Evolutionary conservation across 2,113 vertebrate genomes (phyloP).

Genomic region (Thamnaconus septentrionalis): DNA sequence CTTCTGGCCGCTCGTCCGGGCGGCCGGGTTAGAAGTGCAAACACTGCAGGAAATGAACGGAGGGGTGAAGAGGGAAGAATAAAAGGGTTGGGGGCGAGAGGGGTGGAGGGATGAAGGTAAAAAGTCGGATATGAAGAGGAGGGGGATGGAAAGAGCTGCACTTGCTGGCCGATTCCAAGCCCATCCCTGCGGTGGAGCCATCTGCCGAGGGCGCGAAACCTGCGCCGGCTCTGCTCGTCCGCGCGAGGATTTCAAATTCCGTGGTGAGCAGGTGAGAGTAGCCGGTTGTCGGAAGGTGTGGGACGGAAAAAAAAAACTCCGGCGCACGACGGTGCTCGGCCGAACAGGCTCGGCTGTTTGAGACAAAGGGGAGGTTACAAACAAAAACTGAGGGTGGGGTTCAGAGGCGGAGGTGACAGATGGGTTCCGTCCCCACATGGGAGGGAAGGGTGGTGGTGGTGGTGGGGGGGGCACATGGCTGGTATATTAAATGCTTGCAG

Average conservation of each 20-base stretch:
- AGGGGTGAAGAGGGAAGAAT: slow-evolving; percentile 11
- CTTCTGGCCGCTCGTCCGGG: slow-evolving; percentile 39
- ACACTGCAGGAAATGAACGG: slow-evolving; percentile 20
- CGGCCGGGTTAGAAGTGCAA: slow-evolving; percentile 39
- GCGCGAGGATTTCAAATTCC: too few species aligned
- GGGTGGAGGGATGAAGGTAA: slow-evolving; percentile 10
- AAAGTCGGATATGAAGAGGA: too few species aligned
- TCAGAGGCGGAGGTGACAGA: not conserved
- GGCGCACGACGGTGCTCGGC: too few species aligned
- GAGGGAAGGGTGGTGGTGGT: not conserved
- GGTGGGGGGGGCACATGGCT: not conserved
- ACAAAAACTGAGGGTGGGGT: too few species aligned
- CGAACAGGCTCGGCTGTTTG: too few species aligned
- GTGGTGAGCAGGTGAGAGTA: too few species aligned
- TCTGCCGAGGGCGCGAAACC: slow-evolving; percentile 49
- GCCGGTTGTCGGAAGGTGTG: too few species aligned
- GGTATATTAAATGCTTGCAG: not conserved
- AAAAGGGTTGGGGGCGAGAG: slow-evolving; percentile 30
- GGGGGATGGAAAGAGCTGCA: slow-evolving; percentile 42
- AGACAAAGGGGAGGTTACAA: too few species aligned
- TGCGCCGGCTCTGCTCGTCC: too few species aligned
- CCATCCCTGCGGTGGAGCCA: slow-evolving; percentile 66
- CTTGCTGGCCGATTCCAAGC: slow-evolving; percentile 44
- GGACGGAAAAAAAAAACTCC: too few species aligned
- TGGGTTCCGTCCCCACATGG: not conserved